A percentile compares a stretch with the other conserved stretches of the same genome.
Conservation (phyloP, 1,140 invertebrate genomes). For the Heliconius eleuchia region DNA sequence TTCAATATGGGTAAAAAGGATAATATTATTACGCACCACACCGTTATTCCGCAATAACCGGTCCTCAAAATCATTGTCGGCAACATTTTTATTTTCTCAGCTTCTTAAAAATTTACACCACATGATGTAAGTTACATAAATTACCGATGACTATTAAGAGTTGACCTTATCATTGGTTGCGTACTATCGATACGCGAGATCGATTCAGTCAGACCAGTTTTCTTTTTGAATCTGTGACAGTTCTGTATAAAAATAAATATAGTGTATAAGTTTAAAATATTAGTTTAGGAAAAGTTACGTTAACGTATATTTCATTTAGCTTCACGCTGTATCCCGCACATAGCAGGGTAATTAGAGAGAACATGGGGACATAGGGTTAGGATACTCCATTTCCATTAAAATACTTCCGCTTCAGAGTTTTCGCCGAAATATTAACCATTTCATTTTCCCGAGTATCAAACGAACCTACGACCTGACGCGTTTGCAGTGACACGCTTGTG, state of each 20-base stretch:
- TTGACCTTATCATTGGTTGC: conserved; percentile 28
- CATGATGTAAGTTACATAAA: conserved; percentile 31
- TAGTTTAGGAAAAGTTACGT: too few species aligned
- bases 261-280: background rate
- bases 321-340: too few species aligned
- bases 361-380: too few species aligned
- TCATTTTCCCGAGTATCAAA: too few species aligned
- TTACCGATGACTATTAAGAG: conserved; percentile 29
- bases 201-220: conserved; percentile 25
- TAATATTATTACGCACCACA: background rate
- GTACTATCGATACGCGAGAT: conserved; percentile 25
- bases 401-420: too few species aligned
- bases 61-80: background rate
- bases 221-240: background rate
- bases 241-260: background rate
- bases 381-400: too few species aligned
- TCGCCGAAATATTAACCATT: too few species aligned
- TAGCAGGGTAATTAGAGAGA: too few species aligned
- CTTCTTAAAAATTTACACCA: conserved; percentile 18
- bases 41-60: conserved; percentile 7
- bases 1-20: background rate
- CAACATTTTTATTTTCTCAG: conserved; percentile 12
- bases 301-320: too few species aligned
- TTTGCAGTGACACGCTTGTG: too few species aligned
- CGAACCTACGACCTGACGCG: too few species aligned